phyloP scores from a whole-genome alignment of 2,888 invertebrate species.

The Andrena bucephala region DNA sequence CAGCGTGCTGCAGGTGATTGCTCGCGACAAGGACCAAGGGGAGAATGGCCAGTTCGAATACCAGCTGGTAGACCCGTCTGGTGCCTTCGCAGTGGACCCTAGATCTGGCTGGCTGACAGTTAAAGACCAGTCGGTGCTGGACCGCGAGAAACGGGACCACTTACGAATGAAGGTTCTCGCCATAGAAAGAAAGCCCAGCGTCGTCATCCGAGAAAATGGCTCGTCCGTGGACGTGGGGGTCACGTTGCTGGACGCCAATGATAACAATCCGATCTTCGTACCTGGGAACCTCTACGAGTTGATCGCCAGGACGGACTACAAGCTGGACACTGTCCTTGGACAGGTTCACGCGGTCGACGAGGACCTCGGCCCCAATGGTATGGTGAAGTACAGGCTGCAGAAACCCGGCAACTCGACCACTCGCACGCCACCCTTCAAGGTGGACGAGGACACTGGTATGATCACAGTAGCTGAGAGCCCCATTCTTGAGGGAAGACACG shows the following conservation, averaged over 20 bases:
- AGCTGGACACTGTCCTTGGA: slow-evolving; percentile 91
- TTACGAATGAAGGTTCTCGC: slow-evolving; percentile 92
- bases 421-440: slow-evolving; percentile 89
- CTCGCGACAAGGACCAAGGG: slow-evolving; percentile 93
- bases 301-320: slow-evolving; percentile 88
- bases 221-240: slow-evolving; percentile 91
- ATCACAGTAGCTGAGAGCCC: slow-evolving; percentile 89
- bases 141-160: slow-evolving; percentile 91
- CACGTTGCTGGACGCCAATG: slow-evolving; percentile 94
- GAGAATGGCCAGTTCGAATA: slow-evolving; percentile 94
- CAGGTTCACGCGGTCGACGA: slow-evolving; percentile 93
- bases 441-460: slow-evolving; percentile 90
- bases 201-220: slow-evolving; percentile 83
- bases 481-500: slow-evolving; percentile 90
- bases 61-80: slow-evolving; percentile 90
- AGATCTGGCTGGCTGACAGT: slow-evolving; percentile 95
- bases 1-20: slow-evolving; percentile 89
- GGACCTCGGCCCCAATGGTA: slow-evolving; percentile 91
- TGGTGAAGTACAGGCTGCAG: slow-evolving; percentile 91
- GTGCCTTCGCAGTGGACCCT: slow-evolving; percentile 93
- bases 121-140: slow-evolving; percentile 90
- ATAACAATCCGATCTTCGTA: slow-evolving; percentile 95
- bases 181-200: slow-evolving; percentile 90
- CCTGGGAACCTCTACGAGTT: slow-evolving; percentile 94
- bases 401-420: slow-evolving; percentile 89